phyloP scores from a whole-genome alignment of 2,113 vertebrate species.

The Cervus canadensis region DNA sequence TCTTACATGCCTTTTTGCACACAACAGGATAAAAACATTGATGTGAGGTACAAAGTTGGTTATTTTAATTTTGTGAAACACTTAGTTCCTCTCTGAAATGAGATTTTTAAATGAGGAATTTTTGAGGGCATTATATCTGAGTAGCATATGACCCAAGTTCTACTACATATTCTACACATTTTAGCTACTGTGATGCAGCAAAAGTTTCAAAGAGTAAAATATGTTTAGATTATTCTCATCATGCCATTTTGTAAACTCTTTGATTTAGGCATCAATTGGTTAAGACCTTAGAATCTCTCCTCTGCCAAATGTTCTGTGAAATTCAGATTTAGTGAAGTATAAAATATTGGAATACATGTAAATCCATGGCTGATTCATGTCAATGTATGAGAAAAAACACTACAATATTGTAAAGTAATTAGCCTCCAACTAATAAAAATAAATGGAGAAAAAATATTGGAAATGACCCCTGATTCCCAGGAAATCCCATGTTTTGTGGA shows the following conservation, averaged over 20 bases:
- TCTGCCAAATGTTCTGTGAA: background rate
- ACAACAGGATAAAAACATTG: background rate
- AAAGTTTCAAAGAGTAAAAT: background rate
- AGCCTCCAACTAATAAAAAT: no score
- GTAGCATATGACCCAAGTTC: no score
- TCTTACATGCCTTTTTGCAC: fast-evolving
- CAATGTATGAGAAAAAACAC: no score
- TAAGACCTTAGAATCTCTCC: background rate
- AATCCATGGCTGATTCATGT: no score
- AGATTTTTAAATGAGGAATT: no score
- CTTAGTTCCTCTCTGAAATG: no score
- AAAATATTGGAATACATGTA: no score
- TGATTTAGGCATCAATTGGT: no score
- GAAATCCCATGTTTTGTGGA: background rate
- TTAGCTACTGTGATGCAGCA: background rate
- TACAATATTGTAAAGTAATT: no score
- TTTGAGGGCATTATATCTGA: no score
- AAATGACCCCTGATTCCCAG: background rate
- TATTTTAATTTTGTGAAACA: background rate
- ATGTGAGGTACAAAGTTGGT: background rate
- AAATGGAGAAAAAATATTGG: background rate
- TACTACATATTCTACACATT: fast-evolving
- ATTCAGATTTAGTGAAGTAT: background rate
- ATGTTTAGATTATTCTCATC: background rate
- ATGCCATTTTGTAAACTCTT: background rate